phyloP scores from a whole-genome alignment of 2,797 vertebrate genomes.

The Leucoraja ocellata region DNA sequence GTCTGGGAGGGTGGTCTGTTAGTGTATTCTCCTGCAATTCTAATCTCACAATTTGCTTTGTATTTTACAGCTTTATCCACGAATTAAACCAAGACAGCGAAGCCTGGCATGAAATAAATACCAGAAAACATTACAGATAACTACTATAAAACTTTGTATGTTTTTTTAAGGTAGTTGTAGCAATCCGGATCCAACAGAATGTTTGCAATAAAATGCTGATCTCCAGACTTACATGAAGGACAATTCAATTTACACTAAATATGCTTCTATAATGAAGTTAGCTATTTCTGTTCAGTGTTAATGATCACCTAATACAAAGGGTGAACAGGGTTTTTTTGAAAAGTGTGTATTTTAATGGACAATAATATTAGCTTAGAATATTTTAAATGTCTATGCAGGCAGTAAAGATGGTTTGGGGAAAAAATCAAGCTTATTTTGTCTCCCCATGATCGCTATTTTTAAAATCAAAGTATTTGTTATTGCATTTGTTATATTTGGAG shows the following conservation, averaged over 20 bases:
- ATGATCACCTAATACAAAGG: neutral
- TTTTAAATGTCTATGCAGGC: neutral
- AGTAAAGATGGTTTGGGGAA: neutral
- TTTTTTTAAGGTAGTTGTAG: neutral
- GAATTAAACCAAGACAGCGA: constrained; percentile 88
- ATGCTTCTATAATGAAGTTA: constrained; percentile 35
- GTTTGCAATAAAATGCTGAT: neutral
- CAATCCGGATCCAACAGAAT: constrained; percentile 29
- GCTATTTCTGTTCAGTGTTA: constrained; percentile 31
- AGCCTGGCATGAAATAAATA: constrained; percentile 68
- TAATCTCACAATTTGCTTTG: constrained; percentile 41
- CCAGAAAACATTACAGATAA: constrained; percentile 7
- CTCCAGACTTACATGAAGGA: constrained; percentile 30
- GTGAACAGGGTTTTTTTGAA: constrained; percentile 29
- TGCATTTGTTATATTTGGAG: neutral
- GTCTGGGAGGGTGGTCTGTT: neutral
- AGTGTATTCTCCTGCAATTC: neutral
- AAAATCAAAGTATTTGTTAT: constrained; percentile 7
- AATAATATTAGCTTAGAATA: neutral
- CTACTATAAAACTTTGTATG: neutral
- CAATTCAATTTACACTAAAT: neutral
- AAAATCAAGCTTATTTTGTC: neutral
- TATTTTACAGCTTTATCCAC: constrained; percentile 74
- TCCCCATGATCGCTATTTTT: neutral
- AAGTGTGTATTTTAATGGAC: constrained; percentile 14